Conservation (phyloP, 2,888 invertebrate genomes). For the Pristionchus mayeri region DNA sequence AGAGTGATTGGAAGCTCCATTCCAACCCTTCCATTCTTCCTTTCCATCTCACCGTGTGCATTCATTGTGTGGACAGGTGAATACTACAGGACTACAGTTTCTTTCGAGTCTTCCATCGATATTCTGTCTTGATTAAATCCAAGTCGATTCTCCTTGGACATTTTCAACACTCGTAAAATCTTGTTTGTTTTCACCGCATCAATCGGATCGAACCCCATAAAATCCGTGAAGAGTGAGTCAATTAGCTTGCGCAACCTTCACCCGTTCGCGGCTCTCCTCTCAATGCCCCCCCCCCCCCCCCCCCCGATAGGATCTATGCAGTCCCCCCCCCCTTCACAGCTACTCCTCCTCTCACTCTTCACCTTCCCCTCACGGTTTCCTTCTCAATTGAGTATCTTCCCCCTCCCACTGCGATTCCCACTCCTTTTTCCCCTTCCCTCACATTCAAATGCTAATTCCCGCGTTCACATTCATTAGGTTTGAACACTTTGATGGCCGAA, state of each 20-base stretch:
- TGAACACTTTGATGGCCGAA: not conserved
- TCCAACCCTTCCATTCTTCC: no score
- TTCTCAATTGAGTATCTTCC: not conserved
- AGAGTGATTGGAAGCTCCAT: no score
- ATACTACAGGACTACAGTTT: no score
- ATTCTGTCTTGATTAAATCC: no score
- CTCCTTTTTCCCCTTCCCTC: constrained; percentile 28
- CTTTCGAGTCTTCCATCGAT: no score
- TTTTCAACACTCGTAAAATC: no score
- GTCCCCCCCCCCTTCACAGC: not conserved
- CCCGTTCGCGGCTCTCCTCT: not conserved
- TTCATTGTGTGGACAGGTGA: no score
- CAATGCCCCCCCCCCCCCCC: not conserved
- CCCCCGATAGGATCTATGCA: constrained; percentile 19
- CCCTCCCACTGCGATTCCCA: constrained; percentile 28
- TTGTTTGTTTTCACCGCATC: no score
- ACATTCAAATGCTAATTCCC: constrained; percentile 45
- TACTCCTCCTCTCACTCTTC: constrained; percentile 21
- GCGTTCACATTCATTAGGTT: constrained; percentile 28
- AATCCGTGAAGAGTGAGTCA: not conserved
- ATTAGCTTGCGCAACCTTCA: constrained; percentile 7
- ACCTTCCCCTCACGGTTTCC: not conserved
- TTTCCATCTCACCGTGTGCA: no score
- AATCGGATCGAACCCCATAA: not conserved
- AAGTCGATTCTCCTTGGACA: no score